Conservation (phyloP, 2,888 invertebrate species). For the Watsonalla binaria region DNA sequence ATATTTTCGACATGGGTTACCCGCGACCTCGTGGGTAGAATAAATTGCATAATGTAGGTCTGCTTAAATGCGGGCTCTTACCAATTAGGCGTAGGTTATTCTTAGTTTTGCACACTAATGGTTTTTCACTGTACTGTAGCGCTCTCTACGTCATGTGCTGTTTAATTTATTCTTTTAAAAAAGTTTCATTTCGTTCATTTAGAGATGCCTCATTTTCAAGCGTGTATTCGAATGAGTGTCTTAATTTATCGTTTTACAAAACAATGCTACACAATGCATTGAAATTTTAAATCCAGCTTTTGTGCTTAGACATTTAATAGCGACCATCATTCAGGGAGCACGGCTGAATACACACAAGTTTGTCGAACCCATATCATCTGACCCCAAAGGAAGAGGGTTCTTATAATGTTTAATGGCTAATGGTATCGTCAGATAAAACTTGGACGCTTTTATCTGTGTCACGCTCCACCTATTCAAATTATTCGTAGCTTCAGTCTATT, state of each 20-base stretch:
- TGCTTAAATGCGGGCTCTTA: constrained; percentile 16
- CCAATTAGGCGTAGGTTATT: constrained; percentile 26
- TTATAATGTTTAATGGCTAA: constrained; percentile 58
- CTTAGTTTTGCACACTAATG: constrained; percentile 38
- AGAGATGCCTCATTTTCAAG: not conserved
- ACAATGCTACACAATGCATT: not conserved
- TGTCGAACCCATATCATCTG: constrained; percentile 59
- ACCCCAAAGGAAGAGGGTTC: constrained; percentile 65
- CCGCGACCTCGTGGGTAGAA: not conserved
- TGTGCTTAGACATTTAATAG: constrained; percentile 30
- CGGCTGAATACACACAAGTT: constrained; percentile 61
- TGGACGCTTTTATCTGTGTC: constrained; percentile 56
- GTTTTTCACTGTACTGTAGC: constrained; percentile 45
- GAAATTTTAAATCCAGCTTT: constrained; percentile 35
- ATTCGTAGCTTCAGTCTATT: constrained; percentile 28
- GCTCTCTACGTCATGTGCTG: constrained; percentile 29
- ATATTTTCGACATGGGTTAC: too few relatives aligned
- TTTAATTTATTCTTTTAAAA: constrained; percentile 1
- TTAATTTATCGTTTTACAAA: not conserved
- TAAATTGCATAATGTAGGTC: constrained; percentile 14
- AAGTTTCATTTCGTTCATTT: not conserved
- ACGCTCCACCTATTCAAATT: constrained; percentile 48
- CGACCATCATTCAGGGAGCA: constrained; percentile 33
- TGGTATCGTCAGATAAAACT: constrained; percentile 50
- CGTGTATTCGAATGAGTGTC: not conserved